These are phyloP conservation scores for Crocallis elinguaria DNA, from an alignment of 2,888 invertebrate genomes.

Conservation along the genomic window DNA sequence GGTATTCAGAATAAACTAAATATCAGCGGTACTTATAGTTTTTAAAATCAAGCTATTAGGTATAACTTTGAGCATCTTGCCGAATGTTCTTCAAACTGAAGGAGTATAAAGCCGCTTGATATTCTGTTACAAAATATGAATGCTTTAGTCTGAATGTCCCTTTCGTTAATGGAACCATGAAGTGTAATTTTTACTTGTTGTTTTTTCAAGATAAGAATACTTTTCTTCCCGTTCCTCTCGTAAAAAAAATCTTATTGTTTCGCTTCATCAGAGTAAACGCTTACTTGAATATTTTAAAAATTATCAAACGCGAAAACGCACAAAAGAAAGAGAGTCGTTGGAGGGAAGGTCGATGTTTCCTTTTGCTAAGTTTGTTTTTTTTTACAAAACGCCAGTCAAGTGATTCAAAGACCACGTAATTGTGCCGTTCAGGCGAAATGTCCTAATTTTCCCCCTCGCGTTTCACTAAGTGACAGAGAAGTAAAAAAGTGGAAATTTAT, in stretches of 20 bases:
- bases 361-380: conserved; percentile 46
- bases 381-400: conserved; percentile 49
- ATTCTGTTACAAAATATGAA: too few relatives aligned
- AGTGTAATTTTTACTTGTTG: conserved; percentile 13
- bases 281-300: conserved; percentile 29
- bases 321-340: conserved; percentile 29
- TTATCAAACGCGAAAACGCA: conserved; percentile 33
- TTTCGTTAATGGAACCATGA: conserved; percentile 22
- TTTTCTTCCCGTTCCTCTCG: conserved; percentile 18
- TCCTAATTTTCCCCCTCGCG: conserved; percentile 61
- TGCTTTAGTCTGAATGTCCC: too few relatives aligned
- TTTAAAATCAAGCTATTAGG: too few relatives aligned
- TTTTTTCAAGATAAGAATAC: conserved; percentile 21
- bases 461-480: conserved; percentile 64
- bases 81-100: too few relatives aligned
- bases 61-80: too few relatives aligned
- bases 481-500: conserved; percentile 64
- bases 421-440: conserved; percentile 61
- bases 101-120: too few relatives aligned
- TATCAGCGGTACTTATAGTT: too few relatives aligned
- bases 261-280: conserved; percentile 29
- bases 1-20: too few relatives aligned
- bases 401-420: conserved; percentile 59
- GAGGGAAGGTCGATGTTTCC: conserved; percentile 36
- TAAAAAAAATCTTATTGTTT: conserved; percentile 33